Percentiles rank a stretch among this genome's conserved stretches.
These are phyloP conservation scores for Cynoglossus semilaevis DNA, from an alignment of 2,113 vertebrate species.

Conservation along the genomic window DNA sequence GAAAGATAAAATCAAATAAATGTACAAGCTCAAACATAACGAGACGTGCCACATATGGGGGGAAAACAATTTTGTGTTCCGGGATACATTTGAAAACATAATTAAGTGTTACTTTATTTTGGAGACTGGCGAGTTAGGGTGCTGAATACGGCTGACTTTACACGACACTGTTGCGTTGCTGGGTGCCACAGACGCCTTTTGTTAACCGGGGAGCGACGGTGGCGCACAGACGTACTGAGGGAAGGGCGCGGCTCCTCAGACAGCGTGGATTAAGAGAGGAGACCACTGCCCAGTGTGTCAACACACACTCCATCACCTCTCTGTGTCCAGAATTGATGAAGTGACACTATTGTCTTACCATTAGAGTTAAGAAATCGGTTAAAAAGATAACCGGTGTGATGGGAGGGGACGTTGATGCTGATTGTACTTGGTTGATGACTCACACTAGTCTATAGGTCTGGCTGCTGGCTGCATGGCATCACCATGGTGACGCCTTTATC, in stretches of 20 bases:
- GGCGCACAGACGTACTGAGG: constrained; percentile 42
- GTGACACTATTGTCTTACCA: background rate
- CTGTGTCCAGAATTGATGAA: constrained; percentile 5
- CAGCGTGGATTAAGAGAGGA: constrained; percentile 29
- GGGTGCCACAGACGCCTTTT: constrained; percentile 64
- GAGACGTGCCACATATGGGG: too few species aligned
- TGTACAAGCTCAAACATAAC: too few species aligned
- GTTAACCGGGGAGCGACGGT: constrained; percentile 60
- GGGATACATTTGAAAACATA: background rate
- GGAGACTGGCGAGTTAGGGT: constrained; percentile 4
- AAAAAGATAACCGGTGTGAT: background rate
- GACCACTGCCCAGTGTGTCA: constrained; percentile 53
- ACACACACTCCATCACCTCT: constrained; percentile 8
- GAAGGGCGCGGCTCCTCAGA: constrained; percentile 74
- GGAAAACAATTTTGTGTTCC: background rate
- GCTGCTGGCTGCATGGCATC: constrained; percentile 41
- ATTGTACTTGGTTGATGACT: constrained; percentile 46
- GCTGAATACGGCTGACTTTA: constrained; percentile 28
- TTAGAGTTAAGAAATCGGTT: constrained; percentile 1
- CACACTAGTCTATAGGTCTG: constrained; percentile 47
- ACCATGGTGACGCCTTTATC: constrained; percentile 50
- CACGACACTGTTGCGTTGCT: constrained; percentile 29
- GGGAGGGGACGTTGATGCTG: background rate
- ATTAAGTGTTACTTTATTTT: constrained; percentile 40
- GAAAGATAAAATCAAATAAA: background rate